Base-by-base conservation (phyloP, 2,797 vertebrate genomes). In the Cirrhinus molitorella region DNA sequence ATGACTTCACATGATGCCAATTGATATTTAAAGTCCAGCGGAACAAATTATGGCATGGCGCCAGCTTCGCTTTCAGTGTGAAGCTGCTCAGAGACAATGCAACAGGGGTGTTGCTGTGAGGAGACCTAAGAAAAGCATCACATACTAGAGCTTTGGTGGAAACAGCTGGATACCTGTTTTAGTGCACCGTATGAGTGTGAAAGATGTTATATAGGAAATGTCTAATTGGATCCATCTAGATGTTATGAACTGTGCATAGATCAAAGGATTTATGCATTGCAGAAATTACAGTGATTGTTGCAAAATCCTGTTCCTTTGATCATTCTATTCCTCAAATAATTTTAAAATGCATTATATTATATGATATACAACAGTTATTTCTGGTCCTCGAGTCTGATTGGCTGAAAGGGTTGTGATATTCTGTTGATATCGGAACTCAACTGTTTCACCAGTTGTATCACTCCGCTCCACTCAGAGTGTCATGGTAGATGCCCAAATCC, bases 1-100 rank as follows among this genome's bases (percentile, higher is more conserved):
- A 86, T 84, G 51, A 47, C 75, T 66, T 74, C 16, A 63, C 71
- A 66, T 81, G 78, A 84, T 73, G 65, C 37, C 68, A 77, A 81
- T 49, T 75, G 83, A 74, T 45, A 51, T 67, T 86, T 79, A 21
- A 66, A 81, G 72, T 80, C 77, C 49, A 67, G 77, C 19, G 11
- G 25, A 80, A 67, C 49, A 67, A 23, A 73, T 68, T 45, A 47
- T 47, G 25, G 77, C 77, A 65, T 17, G 23, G 45, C 0, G 9
- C 61, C 77, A 67, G 31, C 11, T 1, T 61, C 1, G 8, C 34
- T 77, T 59, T 65, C 59, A 68, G 47, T 79, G 47, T 67, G 31
- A 55, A 53, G 9, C 21, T 61, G 25, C 59, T 68, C 21, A 74
- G 61, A 66, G 17, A 40, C 53, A 43, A 55, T 57, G 23, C 31